Evolutionary conservation across 2,797 vertebrate genomes (phyloP), one percentile per base, ranked within the genome.

Genomic region (Chloroceryle inda): DNA sequence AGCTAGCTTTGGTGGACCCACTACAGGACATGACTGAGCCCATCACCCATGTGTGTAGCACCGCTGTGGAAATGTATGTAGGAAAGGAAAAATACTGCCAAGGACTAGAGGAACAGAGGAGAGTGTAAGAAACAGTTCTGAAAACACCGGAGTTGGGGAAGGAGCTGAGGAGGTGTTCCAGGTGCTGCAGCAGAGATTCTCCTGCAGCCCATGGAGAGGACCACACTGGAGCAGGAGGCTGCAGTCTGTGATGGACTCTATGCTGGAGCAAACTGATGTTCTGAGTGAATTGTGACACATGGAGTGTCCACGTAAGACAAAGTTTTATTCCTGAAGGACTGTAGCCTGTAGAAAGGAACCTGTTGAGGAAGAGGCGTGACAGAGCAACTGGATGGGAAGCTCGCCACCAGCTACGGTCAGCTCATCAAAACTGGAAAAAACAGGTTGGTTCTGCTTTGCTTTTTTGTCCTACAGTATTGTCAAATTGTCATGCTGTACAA

Each of bases 191-290:
- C 16, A 42, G 53, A 73, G 20, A 17, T 42, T 42, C 26, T 5
- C 7, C 13, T 56, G 42, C 24, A 73, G 49, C 7, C 11, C 5
- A 5, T 1, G 24, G 21, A 56, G 47, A 45, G 29, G 29, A 56
- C 31, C 29, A 35, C 19, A 17, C 26, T 19, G 45, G 31, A 82
- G 38, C 8, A 72, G 38, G 58, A 40, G 22, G 21, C 58, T 44
- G 35, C 10, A 67, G 14, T 27, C 19, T 21, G 4, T 44, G 73
- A 20, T 31, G 12, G 21, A 38, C 18, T 27, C n/a, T 12, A 20
- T 2, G 2, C 21, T 13, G 22, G 37, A 69, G 31, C 17, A 52
- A 50, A 24, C 3, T 0, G 0, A 11, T 11, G 9, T 13, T 8
- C 33, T 27, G 27, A 58, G 53, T 29, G 33, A 56, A 40, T 20